These are phyloP conservation scores for Hirtodrosophila cameraria DNA, from an alignment of 2,888 invertebrate genomes.

Conservation along the genomic window DNA sequence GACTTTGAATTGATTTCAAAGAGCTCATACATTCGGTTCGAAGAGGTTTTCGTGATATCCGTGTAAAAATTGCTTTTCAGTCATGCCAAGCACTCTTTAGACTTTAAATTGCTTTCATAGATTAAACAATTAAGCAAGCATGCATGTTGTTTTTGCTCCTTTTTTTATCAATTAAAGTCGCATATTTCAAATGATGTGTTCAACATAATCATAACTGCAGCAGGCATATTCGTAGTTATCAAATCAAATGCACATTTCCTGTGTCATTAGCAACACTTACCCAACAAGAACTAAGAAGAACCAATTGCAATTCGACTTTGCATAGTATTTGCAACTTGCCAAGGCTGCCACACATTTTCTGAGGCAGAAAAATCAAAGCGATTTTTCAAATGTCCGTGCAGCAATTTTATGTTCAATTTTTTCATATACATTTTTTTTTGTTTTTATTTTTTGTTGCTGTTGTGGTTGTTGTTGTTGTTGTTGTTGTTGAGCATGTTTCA, in stretches of 20 bases:
- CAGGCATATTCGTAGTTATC: background rate
- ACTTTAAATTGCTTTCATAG: too few relatives aligned
- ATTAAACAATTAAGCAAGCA: too few relatives aligned
- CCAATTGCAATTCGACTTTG: slow-evolving; percentile 21
- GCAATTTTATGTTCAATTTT: slow-evolving; percentile 55
- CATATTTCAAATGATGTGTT: background rate
- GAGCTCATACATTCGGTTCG: too few relatives aligned
- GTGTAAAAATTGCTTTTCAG: too few relatives aligned
- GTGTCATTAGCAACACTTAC: slow-evolving; percentile 21
- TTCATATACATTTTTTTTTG: slow-evolving; percentile 20
- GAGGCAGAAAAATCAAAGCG: slow-evolving; percentile 37
- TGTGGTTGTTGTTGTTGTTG: slow-evolving; percentile 1
- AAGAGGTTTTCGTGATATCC: too few relatives aligned
- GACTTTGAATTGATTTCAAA: too few relatives aligned
- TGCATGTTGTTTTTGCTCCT: too few relatives aligned
- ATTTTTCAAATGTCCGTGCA: slow-evolving; percentile 61
- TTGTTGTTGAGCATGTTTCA: slow-evolving; percentile 24
- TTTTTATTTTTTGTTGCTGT: slow-evolving; percentile 13
- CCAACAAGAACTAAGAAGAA: background rate
- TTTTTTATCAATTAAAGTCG: background rate
- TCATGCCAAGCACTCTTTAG: too few relatives aligned
- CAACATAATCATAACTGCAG: too few relatives aligned
- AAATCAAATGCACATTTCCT: slow-evolving; percentile 3
- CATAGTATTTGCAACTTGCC: slow-evolving; percentile 20
- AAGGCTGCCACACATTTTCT: slow-evolving; percentile 33